Conservation (phyloP, 2,888 invertebrate species). For the Trisateles emortualis region DNA sequence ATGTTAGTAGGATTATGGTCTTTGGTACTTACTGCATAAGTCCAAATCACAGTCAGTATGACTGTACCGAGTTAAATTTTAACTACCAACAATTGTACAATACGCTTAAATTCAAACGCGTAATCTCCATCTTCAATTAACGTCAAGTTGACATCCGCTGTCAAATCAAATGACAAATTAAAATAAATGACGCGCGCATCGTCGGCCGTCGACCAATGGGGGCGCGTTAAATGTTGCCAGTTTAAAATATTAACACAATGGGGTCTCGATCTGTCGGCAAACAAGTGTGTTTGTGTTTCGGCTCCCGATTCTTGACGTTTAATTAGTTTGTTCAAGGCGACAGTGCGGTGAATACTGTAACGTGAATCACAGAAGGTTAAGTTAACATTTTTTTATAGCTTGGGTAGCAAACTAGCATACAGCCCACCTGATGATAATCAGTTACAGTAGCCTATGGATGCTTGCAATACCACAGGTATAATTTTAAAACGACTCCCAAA, state of each 20-base stretch:
- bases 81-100: slow-evolving; percentile 44
- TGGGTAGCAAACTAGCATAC: too few species aligned
- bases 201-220: slow-evolving; percentile 65
- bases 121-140: slow-evolving; percentile 53
- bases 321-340: slow-evolving; percentile 73
- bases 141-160: slow-evolving; percentile 53
- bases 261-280: slow-evolving; percentile 79
- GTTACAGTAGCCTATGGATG: too few species aligned
- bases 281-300: slow-evolving; percentile 75
- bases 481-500: too few species aligned
- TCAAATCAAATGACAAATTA: slow-evolving; percentile 77
- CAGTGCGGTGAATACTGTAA: slow-evolving; percentile 37
- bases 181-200: slow-evolving; percentile 83
- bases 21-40: too few species aligned
- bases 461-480: too few species aligned
- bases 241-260: slow-evolving; percentile 83
- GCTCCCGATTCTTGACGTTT: slow-evolving; percentile 65
- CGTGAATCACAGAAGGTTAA: slow-evolving; percentile 20
- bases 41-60: not conserved
- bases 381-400: not conserved
- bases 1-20: too few species aligned
- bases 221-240: slow-evolving; percentile 71
- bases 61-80: slow-evolving; percentile 8
- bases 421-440: too few species aligned
- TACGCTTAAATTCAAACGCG: slow-evolving; percentile 25